Evolutionary conservation across 2,888 invertebrate species (phyloP).

Genomic region (Cantharis rufa): DNA sequence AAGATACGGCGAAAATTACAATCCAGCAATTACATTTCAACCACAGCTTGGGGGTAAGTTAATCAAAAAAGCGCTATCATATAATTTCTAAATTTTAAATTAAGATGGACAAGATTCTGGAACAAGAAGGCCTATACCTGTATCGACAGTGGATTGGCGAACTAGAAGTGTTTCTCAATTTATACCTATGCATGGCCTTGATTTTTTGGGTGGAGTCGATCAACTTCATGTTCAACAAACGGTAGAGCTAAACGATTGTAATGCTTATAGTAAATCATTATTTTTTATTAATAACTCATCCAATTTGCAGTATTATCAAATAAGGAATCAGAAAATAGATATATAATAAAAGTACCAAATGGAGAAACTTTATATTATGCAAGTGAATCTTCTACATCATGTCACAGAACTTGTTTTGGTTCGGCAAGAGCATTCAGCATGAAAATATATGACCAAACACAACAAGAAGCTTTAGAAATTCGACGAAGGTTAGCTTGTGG

Average conservation of each 20-base stretch:
- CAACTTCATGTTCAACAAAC: conserved; percentile 78
- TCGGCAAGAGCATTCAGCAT: conserved; percentile 75
- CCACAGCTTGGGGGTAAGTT: conserved; percentile 17
- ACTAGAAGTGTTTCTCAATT: conserved; percentile 63
- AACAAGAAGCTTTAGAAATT: conserved; percentile 80
- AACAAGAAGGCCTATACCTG: conserved; percentile 62
- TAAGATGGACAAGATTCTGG: conserved; percentile 32
- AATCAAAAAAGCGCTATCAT: background rate
- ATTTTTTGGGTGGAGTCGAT: conserved; percentile 71
- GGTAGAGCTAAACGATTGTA: conserved; percentile 76
- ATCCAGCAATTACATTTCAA: conserved; percentile 25
- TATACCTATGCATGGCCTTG: conserved; percentile 69
- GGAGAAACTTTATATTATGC: conserved; percentile 79
- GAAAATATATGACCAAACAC: conserved; percentile 80
- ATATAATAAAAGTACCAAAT: conserved; percentile 70
- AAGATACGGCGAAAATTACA: conserved; percentile 18
- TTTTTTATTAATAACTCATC: background rate
- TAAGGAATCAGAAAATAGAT: conserved; percentile 72
- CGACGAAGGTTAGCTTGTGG: conserved; percentile 71
- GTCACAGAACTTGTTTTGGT: conserved; percentile 72
- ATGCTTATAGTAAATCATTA: background rate
- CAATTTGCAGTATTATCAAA: conserved; percentile 60
- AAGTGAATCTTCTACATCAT: conserved; percentile 66
- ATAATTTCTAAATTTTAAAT: background rate
- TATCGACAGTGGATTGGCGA: conserved; percentile 65